phyloP scores from a whole-genome alignment of 64 coral and sea anemone species.

The Pocillopora verrucosa region DNA sequence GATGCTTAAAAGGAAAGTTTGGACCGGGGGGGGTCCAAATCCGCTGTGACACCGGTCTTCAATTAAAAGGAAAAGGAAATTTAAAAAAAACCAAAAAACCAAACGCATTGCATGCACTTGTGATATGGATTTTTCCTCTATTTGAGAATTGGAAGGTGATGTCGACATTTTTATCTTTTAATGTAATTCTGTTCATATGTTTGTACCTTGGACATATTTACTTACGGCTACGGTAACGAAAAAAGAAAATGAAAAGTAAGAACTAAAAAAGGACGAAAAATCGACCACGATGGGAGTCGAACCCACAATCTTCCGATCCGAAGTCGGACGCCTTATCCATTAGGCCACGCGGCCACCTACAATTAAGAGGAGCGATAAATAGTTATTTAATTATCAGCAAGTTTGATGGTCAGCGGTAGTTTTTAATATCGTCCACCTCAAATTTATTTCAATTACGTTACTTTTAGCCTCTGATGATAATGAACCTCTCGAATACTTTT shows the following conservation, averaged over 20 bases:
- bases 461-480: background rate
- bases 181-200: too few relatives aligned
- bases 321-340: conserved; percentile 63
- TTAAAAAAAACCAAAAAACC: too few relatives aligned
- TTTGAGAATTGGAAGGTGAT: too few relatives aligned
- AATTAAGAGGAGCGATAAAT: background rate
- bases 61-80: too few relatives aligned
- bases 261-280: background rate
- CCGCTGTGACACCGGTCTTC: too few relatives aligned
- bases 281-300: conserved; percentile 73
- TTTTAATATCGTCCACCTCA: background rate
- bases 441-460: background rate
- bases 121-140: too few relatives aligned
- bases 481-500: background rate
- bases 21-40: too few relatives aligned
- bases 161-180: too few relatives aligned
- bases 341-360: conserved; percentile 45
- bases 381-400: background rate
- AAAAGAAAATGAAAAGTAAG: background rate
- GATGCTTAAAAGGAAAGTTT: too few relatives aligned
- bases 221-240: background rate
- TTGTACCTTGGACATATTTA: background rate
- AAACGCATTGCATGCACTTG: too few relatives aligned
- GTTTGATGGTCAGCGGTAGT: background rate
- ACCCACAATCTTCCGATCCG: conserved; percentile 64